Percentiles rank a stretch among this genome's conserved stretches.
phyloP scores from a whole-genome alignment of 2,888 invertebrate species.

The Torymus texanus region DNA sequence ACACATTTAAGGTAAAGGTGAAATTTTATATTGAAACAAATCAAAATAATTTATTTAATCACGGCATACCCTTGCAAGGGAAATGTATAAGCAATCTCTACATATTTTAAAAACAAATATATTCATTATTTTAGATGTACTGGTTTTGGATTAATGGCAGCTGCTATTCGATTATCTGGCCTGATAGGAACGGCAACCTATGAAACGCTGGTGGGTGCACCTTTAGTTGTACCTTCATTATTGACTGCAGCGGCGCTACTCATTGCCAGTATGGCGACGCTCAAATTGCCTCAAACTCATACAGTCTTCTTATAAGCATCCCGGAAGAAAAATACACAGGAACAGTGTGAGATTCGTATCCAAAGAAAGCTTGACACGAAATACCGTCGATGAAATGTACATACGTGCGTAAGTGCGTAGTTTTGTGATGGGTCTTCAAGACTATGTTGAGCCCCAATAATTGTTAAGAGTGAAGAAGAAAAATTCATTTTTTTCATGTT shows the following conservation, averaged over 20 bases:
- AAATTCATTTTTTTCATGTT: constrained; percentile 19
- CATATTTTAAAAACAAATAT: neutral
- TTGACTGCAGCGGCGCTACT: constrained; percentile 73
- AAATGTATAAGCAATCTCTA: too few species aligned
- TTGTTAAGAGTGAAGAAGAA: constrained; percentile 12
- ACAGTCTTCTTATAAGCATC: constrained; percentile 72
- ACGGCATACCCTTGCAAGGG: too few species aligned
- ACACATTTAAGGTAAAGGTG: constrained; percentile 73
- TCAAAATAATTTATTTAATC: too few species aligned
- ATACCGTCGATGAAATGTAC: constrained; percentile 6
- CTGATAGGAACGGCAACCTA: constrained; percentile 74
- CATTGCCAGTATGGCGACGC: constrained; percentile 72
- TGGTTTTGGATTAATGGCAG: constrained; percentile 75
- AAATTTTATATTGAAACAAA: too few species aligned
- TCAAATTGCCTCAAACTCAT: constrained; percentile 75
- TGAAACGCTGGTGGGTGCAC: constrained; percentile 72
- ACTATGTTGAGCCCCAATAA: constrained; percentile 27
- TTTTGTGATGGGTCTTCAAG: constrained; percentile 40
- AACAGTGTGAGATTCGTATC: constrained; percentile 50
- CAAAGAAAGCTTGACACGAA: constrained; percentile 47
- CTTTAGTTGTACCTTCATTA: constrained; percentile 74
- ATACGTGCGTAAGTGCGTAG: constrained; percentile 10
- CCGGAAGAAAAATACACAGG: constrained; percentile 12
- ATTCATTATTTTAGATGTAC: constrained; percentile 70
- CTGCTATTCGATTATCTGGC: constrained; percentile 73